phyloP scores from a whole-genome alignment of 2,113 vertebrate genomes.

The Chionodraco myersi region DNA sequence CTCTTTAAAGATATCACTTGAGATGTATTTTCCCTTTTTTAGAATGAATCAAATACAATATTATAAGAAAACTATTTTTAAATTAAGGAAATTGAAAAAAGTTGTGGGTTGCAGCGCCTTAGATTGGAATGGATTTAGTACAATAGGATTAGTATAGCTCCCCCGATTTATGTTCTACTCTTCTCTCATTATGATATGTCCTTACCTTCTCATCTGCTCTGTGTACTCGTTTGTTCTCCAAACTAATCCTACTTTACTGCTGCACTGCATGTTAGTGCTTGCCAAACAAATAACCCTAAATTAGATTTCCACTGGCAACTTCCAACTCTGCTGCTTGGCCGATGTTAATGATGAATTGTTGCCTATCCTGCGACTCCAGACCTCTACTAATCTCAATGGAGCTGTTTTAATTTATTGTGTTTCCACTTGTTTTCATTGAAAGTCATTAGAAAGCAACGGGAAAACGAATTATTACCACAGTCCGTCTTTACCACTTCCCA shows the following conservation, averaged over 20 bases:
- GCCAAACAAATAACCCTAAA: slow-evolving; percentile 3
- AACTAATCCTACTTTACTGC: slow-evolving; percentile 2
- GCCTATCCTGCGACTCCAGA: slow-evolving; percentile 6
- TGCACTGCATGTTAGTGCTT: background rate
- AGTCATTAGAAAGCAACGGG: slow-evolving; percentile 26
- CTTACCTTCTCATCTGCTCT: slow-evolving; percentile 2
- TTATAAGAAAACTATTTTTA: no score
- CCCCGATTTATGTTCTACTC: background rate
- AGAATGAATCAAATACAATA: background rate
- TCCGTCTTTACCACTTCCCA: slow-evolving; percentile 30
- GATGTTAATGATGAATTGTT: slow-evolving; percentile 1
- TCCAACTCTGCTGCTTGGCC: background rate
- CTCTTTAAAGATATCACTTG: background rate
- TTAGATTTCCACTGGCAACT: background rate
- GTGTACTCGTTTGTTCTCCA: slow-evolving; percentile 10
- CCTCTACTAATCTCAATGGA: background rate
- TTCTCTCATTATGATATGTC: slow-evolving; percentile 13
- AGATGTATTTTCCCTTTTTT: background rate
- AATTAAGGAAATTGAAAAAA: background rate
- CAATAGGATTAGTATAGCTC: background rate
- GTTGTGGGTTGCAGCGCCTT: background rate
- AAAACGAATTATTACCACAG: slow-evolving; percentile 36
- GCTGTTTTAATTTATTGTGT: slow-evolving; percentile 24
- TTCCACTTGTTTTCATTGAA: slow-evolving; percentile 9
- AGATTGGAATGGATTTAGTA: background rate